Evolutionary conservation across 2,113 vertebrate genomes (phyloP).

Genomic region (Hippocampus comes): DNA sequence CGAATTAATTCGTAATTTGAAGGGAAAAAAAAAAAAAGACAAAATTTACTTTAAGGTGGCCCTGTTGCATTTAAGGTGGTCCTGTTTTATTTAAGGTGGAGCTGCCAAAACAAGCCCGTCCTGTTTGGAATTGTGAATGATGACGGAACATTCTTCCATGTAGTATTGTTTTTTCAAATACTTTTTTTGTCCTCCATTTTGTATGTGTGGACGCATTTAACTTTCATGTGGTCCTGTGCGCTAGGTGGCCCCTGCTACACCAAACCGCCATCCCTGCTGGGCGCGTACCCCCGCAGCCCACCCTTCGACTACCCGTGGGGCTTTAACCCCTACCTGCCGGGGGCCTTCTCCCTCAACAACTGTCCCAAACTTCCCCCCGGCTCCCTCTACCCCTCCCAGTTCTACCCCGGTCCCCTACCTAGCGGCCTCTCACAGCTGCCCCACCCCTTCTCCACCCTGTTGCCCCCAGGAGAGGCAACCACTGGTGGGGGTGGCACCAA

Average conservation of each 20-base stretch:
- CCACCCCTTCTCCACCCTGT: constrained; percentile 75
- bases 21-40: too few species aligned
- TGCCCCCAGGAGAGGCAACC: constrained; percentile 65
- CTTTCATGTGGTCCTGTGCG: constrained; percentile 44
- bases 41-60: too few species aligned
- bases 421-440: constrained; percentile 80
- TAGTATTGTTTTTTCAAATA: constrained; percentile 37
- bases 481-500: constrained; percentile 65
- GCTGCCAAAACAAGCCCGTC: too few species aligned
- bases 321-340: constrained; percentile 85
- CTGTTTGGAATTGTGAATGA: constrained; percentile 2
- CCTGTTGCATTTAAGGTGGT: too few species aligned
- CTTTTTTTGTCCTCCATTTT: constrained; percentile 3
- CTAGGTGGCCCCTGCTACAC: constrained; percentile 81
- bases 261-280: constrained; percentile 84
- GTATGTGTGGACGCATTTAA: constrained; percentile 25
- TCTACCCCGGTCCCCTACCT: constrained; percentile 84
- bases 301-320: constrained; percentile 89
- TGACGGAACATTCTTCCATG: constrained; percentile 65
- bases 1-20: too few species aligned
- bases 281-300: constrained; percentile 78
- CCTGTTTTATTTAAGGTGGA: too few species aligned
- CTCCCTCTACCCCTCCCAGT: constrained; percentile 85
- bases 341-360: constrained; percentile 83
- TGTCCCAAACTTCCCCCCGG: constrained; percentile 84